Conservation (phyloP, 2,888 invertebrate genomes). For the Atrina japonica region DNA sequence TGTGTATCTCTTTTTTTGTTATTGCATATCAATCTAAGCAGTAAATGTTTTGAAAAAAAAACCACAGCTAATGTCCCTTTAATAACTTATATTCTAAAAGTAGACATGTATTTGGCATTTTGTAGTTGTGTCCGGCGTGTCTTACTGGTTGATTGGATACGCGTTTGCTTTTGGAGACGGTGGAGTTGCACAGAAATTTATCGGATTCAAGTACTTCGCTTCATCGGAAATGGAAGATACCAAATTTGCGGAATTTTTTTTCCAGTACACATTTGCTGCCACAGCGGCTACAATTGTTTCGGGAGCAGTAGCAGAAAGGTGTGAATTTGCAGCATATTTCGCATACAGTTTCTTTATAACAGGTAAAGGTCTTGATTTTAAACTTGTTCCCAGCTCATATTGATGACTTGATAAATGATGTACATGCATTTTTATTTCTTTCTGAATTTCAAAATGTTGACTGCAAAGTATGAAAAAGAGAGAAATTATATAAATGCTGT, state of each 20-base stretch:
- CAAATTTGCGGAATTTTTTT: slow-evolving; percentile 80
- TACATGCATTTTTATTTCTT: not conserved
- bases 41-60: no score
- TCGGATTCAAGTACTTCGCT: slow-evolving; percentile 79
- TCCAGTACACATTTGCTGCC: slow-evolving; percentile 84
- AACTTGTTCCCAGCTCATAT: not conserved
- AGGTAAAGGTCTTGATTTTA: slow-evolving; percentile 72
- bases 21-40: no score
- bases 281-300: slow-evolving; percentile 83
- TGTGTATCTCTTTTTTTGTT: no score
- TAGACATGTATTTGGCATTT: no score
- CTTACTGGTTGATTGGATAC: slow-evolving; percentile 72
- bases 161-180: slow-evolving; percentile 71
- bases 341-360: slow-evolving; percentile 83
- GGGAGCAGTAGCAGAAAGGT: slow-evolving; percentile 83
- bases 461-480: no score
- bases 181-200: slow-evolving; percentile 68
- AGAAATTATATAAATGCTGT: no score
- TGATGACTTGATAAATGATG: not conserved
- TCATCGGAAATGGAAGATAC: slow-evolving; percentile 56
- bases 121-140: slow-evolving; percentile 70
- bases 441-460: not conserved
- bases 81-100: no score
- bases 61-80: no score
- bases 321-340: slow-evolving; percentile 83